Percentiles rank a stretch among this genome's conserved stretches.
Conservation (phyloP, 2,888 invertebrate genomes). For the Steinernema hermaphroditum region DNA sequence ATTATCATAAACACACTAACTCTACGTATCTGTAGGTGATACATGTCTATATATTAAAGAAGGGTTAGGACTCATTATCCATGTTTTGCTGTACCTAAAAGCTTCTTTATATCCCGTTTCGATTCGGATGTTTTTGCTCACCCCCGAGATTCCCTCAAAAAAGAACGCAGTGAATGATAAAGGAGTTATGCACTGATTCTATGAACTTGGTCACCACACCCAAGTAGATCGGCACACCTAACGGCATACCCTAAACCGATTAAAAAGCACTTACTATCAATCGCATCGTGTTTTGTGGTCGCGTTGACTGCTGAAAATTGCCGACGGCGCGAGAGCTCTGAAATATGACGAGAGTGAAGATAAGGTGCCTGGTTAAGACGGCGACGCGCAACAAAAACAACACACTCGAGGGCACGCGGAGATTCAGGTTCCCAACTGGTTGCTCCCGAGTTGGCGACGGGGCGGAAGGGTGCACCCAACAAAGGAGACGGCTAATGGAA, state of each 20-base stretch:
- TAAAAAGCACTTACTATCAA: conserved; percentile 8
- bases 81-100: too few relatives aligned
- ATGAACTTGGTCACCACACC: too few relatives aligned
- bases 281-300: conserved; percentile 5
- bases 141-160: too few relatives aligned
- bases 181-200: too few relatives aligned
- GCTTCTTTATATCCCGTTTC: too few relatives aligned
- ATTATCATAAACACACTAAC: too few relatives aligned
- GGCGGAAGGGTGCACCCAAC: not conserved
- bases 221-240: too few relatives aligned
- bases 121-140: too few relatives aligned
- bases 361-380: not conserved
- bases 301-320: not conserved
- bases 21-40: too few relatives aligned
- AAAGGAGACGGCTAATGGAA: conserved; percentile 21
- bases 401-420: conserved; percentile 5
- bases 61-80: too few relatives aligned
- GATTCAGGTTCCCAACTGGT: conserved; percentile 28
- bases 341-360: not conserved
- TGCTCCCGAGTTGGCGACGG: not conserved
- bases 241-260: not conserved
- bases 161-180: too few relatives aligned
- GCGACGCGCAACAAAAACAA: conserved; percentile 14
- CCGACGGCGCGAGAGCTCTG: conserved; percentile 1
- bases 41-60: too few relatives aligned